These are phyloP conservation scores for Neopipo cinnamomea DNA, from an alignment of 2,113 vertebrate species.

Conservation along the genomic window DNA sequence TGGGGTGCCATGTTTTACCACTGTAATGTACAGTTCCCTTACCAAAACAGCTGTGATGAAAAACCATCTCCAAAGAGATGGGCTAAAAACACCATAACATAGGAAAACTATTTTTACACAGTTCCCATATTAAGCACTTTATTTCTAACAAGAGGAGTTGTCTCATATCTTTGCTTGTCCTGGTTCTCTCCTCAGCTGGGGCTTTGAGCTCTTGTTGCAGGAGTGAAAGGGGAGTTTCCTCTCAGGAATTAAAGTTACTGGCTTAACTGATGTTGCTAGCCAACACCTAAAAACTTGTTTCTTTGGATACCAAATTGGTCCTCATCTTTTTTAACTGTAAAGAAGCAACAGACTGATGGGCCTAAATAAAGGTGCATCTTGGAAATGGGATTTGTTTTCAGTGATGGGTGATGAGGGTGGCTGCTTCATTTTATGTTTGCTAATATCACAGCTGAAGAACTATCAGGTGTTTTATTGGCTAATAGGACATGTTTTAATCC, in stretches of 20 bases:
- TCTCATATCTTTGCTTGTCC: neutral
- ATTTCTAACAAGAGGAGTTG: neutral
- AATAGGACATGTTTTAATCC: neutral
- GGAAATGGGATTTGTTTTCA: neutral
- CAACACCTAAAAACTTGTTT: neutral
- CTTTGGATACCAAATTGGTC: neutral
- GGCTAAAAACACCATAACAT: neutral
- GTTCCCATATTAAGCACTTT: neutral
- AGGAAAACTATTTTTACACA: neutral
- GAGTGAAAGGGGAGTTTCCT: neutral
- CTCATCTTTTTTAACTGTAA: neutral
- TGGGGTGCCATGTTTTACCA: neutral
- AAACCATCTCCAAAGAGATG: neutral
- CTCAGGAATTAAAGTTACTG: neutral
- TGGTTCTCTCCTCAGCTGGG: neutral
- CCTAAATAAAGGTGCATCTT: neutral
- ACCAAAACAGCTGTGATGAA: neutral
- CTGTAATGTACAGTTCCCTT: neutral
- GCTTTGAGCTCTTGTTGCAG: neutral
- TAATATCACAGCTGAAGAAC: neutral
- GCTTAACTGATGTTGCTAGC: neutral
- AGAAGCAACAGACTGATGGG: neutral
- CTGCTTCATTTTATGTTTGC: neutral
- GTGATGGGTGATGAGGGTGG: neutral
- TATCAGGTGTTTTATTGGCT: neutral